These are phyloP conservation scores for Xylophagus ater DNA, from an alignment of 2,888 invertebrate species.

Conservation along the genomic window DNA sequence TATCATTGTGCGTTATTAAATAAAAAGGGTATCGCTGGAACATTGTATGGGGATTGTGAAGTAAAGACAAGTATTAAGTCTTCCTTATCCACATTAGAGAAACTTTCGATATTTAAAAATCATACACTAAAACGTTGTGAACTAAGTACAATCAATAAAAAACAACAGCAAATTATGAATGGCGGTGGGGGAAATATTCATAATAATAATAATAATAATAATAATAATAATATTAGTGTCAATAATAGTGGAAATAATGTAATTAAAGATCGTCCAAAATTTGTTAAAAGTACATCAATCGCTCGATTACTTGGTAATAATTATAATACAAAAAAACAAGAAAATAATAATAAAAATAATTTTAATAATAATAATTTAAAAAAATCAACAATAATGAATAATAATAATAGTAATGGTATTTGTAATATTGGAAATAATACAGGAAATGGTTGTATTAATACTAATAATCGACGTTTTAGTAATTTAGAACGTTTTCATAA, in stretches of 20 bases:
- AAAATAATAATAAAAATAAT: slow-evolving; percentile 20
- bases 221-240: slow-evolving; percentile 9
- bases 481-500: slow-evolving; percentile 10
- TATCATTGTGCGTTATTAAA: slow-evolving; percentile 4
- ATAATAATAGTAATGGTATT: slow-evolving; percentile 1
- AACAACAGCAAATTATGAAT: slow-evolving; percentile 8
- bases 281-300: slow-evolving; percentile 36
- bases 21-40: slow-evolving; percentile 12
- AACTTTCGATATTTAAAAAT: slow-evolving; percentile 17
- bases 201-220: slow-evolving; percentile 4
- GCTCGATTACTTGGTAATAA: slow-evolving; percentile 36
- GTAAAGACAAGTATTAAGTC: slow-evolving; percentile 18
- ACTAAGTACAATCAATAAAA: slow-evolving; percentile 1
- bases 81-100: slow-evolving; percentile 18
- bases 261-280: slow-evolving; percentile 22
- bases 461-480: slow-evolving; percentile 17
- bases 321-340: slow-evolving; percentile 36
- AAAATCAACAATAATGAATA: background rate
- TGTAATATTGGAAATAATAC: slow-evolving; percentile 27
- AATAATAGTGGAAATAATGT: background rate
- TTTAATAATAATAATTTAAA: slow-evolving; percentile 1
- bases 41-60: slow-evolving; percentile 19
- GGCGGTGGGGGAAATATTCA: too few relatives aligned
- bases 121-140: slow-evolving; percentile 16
- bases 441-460: slow-evolving; percentile 20